These are phyloP conservation scores for Pelmatolapia mariae DNA, from an alignment of 2,113 vertebrate genomes.

Conservation along the genomic window DNA sequence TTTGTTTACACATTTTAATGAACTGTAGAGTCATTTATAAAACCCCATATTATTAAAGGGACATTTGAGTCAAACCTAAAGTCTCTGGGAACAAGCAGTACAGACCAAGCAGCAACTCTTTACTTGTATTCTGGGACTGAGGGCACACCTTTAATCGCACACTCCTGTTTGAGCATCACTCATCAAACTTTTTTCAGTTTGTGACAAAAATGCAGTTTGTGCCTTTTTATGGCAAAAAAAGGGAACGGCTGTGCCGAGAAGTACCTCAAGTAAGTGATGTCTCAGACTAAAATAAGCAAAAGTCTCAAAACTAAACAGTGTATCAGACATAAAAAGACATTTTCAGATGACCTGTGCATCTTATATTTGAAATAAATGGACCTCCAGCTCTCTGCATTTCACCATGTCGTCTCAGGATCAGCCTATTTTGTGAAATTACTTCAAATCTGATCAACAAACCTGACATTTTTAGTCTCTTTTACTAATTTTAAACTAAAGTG, in stretches of 20 bases:
- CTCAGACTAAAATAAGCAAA: background rate
- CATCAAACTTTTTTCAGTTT: background rate
- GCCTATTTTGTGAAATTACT: background rate
- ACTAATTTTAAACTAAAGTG: background rate
- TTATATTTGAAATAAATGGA: background rate
- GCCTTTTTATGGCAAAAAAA: background rate
- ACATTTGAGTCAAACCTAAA: constrained; percentile 37
- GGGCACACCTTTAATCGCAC: background rate
- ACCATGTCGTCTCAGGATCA: background rate
- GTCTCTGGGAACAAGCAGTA: constrained; percentile 7
- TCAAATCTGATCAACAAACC: background rate
- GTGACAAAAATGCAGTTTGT: background rate
- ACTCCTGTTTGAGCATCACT: background rate
- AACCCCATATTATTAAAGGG: constrained; percentile 58
- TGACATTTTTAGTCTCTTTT: background rate
- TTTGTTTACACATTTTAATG: constrained; percentile 24
- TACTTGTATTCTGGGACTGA: background rate
- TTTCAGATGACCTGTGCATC: background rate
- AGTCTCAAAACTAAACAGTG: background rate
- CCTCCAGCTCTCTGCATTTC: background rate
- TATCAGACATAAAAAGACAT: background rate
- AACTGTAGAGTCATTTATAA: constrained; percentile 35
- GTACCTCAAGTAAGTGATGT: background rate
- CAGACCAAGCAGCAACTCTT: constrained; percentile 19
- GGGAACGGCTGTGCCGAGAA: background rate